Evolutionary conservation across 2,113 vertebrate species (phyloP), one percentile per base, ranked within the genome.

Genomic region (Chiloscyllium plagiosum): DNA sequence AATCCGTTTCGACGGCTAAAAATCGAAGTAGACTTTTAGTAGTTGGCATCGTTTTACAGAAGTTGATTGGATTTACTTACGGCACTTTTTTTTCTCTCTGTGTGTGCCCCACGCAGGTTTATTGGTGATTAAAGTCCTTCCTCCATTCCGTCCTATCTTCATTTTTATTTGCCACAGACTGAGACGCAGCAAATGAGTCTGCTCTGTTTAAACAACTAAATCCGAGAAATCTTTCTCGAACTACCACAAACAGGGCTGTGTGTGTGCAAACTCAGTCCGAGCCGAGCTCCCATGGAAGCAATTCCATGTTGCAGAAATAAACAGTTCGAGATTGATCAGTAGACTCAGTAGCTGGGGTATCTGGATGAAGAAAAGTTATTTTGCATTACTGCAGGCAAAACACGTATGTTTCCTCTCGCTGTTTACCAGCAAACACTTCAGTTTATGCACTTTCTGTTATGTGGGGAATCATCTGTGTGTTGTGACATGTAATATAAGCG

Each of bases 251-350:
- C 69, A 95, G 42, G 20, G 6, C 4, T 52, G 94, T 95, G 94
- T 95, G 12, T 95, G 94, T 72, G 68, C 94, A 95, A 95, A 95
- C 94, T 95, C 94, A 17, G 68, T 47, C 94, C 26, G 69, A 95
- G 69, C 52, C 72, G 93, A 50, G 26, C 19, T 70, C 37, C 12
- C 50, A 72, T 50, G 68, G 26, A 95, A 95, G 68, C 68, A 47
- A 72, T 50, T 69, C 42, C 3, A 19, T 95, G 94, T 76, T 95
- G 94, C 94, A 72, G 94, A 76, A 95, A 95, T 95, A 95, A 95
- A 95, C 94, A 95, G 13, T 15, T 7, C 26, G 8, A 76, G 24
- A 72, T 95, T 95, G 69, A 72, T 50, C 68, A 33, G 24, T 50
- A 70, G 42, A 72, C 24, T 83, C 20, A 50, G 13, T 33, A 47